Evolutionary conservation across 2,113 vertebrate genomes (phyloP).

Genomic region (Capreolus pygargus): DNA sequence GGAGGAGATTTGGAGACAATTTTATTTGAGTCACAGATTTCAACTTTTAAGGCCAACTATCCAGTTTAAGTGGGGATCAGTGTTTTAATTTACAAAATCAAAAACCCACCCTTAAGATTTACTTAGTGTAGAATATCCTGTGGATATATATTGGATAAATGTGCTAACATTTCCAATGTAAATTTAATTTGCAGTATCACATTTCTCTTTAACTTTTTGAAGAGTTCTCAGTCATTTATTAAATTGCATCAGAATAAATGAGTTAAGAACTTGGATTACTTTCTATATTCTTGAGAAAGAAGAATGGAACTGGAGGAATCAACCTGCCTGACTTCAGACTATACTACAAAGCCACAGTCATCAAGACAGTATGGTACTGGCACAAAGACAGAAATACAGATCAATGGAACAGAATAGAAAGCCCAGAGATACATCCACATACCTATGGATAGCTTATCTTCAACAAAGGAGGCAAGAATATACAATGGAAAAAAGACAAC

Average conservation of each 20-base stretch:
- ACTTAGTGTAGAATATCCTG: not conserved
- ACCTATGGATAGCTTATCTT: too few species aligned
- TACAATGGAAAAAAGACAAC: too few species aligned
- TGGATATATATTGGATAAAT: not conserved
- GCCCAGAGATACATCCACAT: too few species aligned
- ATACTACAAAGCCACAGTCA: too few species aligned
- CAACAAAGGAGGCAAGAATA: too few species aligned
- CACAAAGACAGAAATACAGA: too few species aligned
- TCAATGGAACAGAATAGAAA: too few species aligned
- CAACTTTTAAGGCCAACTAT: not conserved
- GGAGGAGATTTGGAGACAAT: not conserved
- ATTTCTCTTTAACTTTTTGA: not conserved
- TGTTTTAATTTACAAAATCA: not conserved
- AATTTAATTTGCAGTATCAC: not conserved
- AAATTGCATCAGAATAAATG: conserved; percentile 3
- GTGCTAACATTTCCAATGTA: not conserved
- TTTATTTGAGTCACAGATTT: not conserved
- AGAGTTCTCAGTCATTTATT: not conserved
- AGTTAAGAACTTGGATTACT: not conserved
- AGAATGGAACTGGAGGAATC: too few species aligned
- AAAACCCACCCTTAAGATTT: not conserved
- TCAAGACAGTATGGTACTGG: too few species aligned
- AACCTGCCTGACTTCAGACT: too few species aligned
- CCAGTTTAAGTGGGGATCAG: not conserved
- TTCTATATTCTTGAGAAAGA: too few species aligned